Conservation (phyloP, 2,888 invertebrate genomes). For the Morinoia aosen region DNA sequence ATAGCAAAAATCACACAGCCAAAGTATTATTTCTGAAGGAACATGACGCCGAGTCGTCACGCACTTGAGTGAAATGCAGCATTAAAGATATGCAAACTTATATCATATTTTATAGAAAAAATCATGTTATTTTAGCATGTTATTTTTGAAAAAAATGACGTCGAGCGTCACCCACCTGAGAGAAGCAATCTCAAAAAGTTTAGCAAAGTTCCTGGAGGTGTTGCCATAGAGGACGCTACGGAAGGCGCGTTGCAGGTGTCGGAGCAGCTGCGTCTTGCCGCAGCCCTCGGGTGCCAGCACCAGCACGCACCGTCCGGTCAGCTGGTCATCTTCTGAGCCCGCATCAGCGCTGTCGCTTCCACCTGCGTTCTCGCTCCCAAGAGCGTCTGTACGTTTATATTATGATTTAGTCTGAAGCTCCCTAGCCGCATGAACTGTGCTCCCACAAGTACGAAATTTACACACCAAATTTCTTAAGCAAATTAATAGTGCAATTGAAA, state of each 20-base stretch:
- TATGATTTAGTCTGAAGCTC: too few species aligned
- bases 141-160: neutral
- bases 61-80: too few species aligned
- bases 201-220: neutral
- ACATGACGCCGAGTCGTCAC: too few species aligned
- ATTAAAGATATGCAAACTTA: too few species aligned
- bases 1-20: too few species aligned
- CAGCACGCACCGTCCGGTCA: neutral
- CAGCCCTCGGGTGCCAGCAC: conserved; percentile 2
- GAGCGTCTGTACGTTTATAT: neutral
- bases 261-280: neutral
- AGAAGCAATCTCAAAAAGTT: neutral
- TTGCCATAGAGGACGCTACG: neutral
- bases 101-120: too few species aligned
- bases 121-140: too few species aligned
- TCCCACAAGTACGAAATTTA: too few species aligned
- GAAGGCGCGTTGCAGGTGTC: neutral
- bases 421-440: too few species aligned
- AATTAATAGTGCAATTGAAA: too few species aligned
- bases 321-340: neutral
- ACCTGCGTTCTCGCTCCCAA: neutral
- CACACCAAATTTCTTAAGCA: too few species aligned
- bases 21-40: too few species aligned
- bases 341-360: neutral
- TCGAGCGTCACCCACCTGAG: neutral